A percentile compares a stretch with the other conserved stretches of the same genome.
Evolutionary conservation across 1,140 invertebrate genomes (phyloP).

Genomic region (Saccostrea cuccullata): DNA sequence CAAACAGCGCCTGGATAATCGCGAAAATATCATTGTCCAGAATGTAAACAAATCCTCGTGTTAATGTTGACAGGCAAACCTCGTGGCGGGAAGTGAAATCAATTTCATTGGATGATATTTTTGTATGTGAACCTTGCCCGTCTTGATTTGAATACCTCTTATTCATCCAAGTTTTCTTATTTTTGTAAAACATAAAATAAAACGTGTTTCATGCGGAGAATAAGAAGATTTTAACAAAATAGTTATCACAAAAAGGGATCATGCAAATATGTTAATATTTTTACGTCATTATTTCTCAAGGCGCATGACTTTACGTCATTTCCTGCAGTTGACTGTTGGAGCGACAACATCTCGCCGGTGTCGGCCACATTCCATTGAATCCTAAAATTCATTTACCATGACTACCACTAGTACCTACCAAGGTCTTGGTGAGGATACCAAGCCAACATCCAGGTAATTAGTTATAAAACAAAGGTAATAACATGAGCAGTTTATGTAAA

Average conservation of each 20-base stretch:
- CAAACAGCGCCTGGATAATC: no score
- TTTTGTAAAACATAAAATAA: no score
- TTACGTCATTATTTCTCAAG: constrained; percentile 11
- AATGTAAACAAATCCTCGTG: constrained; percentile 53
- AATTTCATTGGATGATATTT: constrained; percentile 62
- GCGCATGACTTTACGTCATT: constrained; percentile 37
- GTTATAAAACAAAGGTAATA: not conserved
- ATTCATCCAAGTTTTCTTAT: not conserved
- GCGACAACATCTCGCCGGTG: constrained; percentile 19
- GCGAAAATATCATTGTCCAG: not conserved
- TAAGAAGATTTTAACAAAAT: no score
- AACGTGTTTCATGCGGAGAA: no score
- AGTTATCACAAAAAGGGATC: no score
- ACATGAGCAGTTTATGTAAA: no score
- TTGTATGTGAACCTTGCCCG: not conserved
- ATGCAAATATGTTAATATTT: not conserved
- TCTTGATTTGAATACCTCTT: not conserved
- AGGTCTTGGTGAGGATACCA: constrained; percentile 57
- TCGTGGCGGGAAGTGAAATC: constrained; percentile 61
- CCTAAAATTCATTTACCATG: constrained; percentile 54
- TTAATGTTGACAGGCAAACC: constrained; percentile 55
- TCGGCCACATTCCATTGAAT: constrained; percentile 11
- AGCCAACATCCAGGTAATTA: constrained; percentile 64
- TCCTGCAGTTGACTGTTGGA: constrained; percentile 20
- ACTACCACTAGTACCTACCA: constrained; percentile 64